Percentiles rank a stretch among this genome's conserved stretches.
Evolutionary conservation across 2,113 vertebrate genomes (phyloP).

Genomic region (Elachura formosa): DNA sequence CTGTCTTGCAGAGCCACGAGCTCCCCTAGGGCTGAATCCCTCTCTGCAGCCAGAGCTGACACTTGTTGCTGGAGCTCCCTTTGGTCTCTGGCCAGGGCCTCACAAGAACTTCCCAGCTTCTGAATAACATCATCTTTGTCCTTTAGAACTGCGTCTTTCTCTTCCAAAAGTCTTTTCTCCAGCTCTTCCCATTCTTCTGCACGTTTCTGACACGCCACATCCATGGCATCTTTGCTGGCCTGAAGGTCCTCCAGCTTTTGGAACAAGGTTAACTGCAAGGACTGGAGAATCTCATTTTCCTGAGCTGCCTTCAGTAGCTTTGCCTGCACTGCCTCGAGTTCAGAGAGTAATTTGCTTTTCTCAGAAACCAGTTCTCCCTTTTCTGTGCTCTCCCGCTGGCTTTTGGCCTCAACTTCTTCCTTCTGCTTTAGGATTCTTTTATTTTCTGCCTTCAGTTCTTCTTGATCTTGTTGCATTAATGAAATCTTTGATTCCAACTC

Average conservation of each 20-base stretch:
- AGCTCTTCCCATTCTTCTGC: constrained; percentile 62
- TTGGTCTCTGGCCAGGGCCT: constrained; percentile 72
- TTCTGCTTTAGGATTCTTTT: constrained; percentile 68
- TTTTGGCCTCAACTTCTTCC: constrained; percentile 68
- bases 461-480: constrained; percentile 68
- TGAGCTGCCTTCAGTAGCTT: constrained; percentile 63
- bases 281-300: constrained; percentile 69
- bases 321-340: constrained; percentile 62
- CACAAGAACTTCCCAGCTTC: constrained; percentile 73
- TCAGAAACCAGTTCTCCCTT: constrained; percentile 59
- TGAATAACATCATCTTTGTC: constrained; percentile 76
- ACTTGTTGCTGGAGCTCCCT: constrained; percentile 70
- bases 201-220: constrained; percentile 49
- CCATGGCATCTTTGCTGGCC: constrained; percentile 53
- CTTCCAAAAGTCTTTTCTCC: constrained; percentile 70
- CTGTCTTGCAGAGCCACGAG: constrained; percentile 70
- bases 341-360: constrained; percentile 64
- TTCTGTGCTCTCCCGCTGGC: constrained; percentile 61
- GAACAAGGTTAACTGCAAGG: constrained; percentile 51
- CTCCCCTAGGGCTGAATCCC: constrained; percentile 67
- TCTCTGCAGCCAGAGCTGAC: constrained; percentile 72
- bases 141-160: constrained; percentile 74
- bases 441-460: constrained; percentile 70
- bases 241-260: constrained; percentile 70
- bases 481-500: constrained; percentile 73